Percentiles rank a stretch among this genome's conserved stretches.
These are phyloP conservation scores for Ianthella basta DNA, from an alignment of 37 sponge, comb jelly and placozoan species.

Conservation along the genomic window DNA sequence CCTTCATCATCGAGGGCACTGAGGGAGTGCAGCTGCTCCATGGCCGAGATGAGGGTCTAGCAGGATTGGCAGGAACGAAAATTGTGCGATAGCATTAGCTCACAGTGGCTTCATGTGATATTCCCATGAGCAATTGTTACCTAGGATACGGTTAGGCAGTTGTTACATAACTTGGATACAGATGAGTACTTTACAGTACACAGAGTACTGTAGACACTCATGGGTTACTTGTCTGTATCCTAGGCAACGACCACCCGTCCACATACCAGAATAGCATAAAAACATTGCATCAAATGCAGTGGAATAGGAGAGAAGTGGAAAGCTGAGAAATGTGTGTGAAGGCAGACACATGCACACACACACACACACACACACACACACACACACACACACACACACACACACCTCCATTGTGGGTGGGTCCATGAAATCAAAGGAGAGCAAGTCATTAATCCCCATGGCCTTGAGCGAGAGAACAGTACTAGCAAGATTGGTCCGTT, in stretches of 20 bases:
- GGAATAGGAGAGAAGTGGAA: too few species aligned
- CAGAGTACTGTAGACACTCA: too few species aligned
- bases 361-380: background rate
- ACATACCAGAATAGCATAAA: too few species aligned
- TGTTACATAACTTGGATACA: too few species aligned
- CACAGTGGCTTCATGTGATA: too few species aligned
- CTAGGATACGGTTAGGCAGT: too few species aligned
- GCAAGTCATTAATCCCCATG: conserved; percentile 97
- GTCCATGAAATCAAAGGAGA: conserved; percentile 99
- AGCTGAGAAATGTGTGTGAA: background rate
- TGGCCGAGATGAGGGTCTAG: conserved; percentile 88
- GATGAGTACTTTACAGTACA: too few species aligned
- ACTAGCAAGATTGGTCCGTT: conserved; percentile 93
- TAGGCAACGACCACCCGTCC: too few species aligned
- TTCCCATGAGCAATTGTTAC: too few species aligned
- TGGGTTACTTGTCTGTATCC: too few species aligned
- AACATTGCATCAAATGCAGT: too few species aligned
- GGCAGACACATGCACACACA: background rate
- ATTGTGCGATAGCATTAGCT: background rate
- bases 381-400: conserved; percentile 4
- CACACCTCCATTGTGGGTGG: conserved; percentile 94
- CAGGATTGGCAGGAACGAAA: background rate
- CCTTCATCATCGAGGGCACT: conserved; percentile 96
- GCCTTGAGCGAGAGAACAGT: conserved; percentile 93
- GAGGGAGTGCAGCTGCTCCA: conserved; percentile 97